phyloP scores from a whole-genome alignment of 2,888 invertebrate genomes.

The Spodoptera picta region DNA sequence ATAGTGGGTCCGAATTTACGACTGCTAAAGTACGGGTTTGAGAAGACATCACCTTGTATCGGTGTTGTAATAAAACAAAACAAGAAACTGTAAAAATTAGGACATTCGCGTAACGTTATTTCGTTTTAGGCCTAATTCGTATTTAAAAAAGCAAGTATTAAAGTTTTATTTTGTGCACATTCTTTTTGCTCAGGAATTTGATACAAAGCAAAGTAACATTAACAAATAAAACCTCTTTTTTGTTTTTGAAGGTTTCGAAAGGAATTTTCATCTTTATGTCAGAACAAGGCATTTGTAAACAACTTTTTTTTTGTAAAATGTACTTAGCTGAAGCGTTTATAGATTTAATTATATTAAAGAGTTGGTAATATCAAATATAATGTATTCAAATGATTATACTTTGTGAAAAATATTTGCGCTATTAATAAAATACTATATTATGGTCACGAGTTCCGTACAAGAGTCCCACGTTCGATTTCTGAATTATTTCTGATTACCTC shows the following conservation, averaged over 20 bases:
- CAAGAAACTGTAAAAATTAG: conserved; percentile 5
- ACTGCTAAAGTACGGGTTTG: conserved; percentile 5
- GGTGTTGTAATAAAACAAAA: conserved; percentile 15
- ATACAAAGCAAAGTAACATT: conserved; percentile 1
- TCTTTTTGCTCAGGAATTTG: conserved; percentile 2
- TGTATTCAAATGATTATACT: no score
- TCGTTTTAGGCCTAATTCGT: not conserved
- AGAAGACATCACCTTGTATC: conserved; percentile 13
- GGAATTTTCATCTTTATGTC: not conserved
- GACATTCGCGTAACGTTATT: conserved; percentile 10
- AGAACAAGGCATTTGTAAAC: conserved; percentile 6
- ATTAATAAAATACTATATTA: no score
- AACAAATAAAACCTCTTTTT: not conserved
- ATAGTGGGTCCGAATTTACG: conserved; percentile 21
- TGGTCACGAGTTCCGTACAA: no score
- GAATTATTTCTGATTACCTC: no score
- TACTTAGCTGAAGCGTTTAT: no score
- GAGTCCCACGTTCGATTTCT: no score
- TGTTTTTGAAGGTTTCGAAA: conserved; percentile 5
- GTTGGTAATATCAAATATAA: no score
- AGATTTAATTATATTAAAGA: no score
- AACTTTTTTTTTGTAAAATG: not conserved
- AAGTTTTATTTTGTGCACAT: conserved; percentile 1
- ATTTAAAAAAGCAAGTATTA: not conserved
- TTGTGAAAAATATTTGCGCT: no score